A percentile compares a stretch with the other conserved stretches of the same genome.
Conservation (phyloP, 92 coral and sea anemone genomes). For the Metridium senile region DNA sequence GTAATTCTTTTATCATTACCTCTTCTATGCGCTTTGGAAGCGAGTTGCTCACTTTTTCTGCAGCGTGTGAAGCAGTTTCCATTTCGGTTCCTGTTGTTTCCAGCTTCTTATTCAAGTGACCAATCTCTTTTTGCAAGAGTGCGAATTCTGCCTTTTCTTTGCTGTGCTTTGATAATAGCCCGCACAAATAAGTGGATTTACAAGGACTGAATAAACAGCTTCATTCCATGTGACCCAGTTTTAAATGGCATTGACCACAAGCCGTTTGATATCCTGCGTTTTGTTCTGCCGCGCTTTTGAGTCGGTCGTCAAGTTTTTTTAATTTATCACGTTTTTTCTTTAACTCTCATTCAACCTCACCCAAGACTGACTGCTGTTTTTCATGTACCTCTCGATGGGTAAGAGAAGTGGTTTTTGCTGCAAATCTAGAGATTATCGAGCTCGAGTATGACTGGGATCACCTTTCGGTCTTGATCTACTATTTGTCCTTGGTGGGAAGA, state of each 20-base stretch:
- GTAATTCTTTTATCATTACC: constrained; percentile 28
- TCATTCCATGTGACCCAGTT: constrained; percentile 43
- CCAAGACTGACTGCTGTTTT: constrained; percentile 8
- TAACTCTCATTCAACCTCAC: too few species aligned
- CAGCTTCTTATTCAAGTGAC: constrained; percentile 13
- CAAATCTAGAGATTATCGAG: background rate
- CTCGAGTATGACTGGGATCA: background rate
- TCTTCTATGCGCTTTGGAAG: constrained; percentile 31
- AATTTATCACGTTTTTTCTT: constrained; percentile 33
- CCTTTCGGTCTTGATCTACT: background rate
- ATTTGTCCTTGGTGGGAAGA: background rate
- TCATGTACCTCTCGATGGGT: constrained; percentile 39
- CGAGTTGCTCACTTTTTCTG: constrained; percentile 30
- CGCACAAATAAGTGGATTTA: constrained; percentile 39
- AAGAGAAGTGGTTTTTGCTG: constrained; percentile 16
- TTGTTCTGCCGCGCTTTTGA: constrained; percentile 26
- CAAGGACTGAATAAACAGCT: constrained; percentile 47
- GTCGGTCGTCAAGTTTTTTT: constrained; percentile 14
- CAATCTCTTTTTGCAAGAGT: constrained; percentile 30
- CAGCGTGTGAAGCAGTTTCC: constrained; percentile 27
- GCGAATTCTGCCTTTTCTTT: constrained; percentile 32
- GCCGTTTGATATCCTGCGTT: constrained; percentile 31
- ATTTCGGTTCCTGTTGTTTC: constrained; percentile 29
- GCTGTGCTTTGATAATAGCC: constrained; percentile 33
- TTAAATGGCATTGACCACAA: constrained; percentile 52